Evolutionary conservation across 2,113 vertebrate genomes (phyloP).

Genomic region (Gnathonemus longibarbis): DNA sequence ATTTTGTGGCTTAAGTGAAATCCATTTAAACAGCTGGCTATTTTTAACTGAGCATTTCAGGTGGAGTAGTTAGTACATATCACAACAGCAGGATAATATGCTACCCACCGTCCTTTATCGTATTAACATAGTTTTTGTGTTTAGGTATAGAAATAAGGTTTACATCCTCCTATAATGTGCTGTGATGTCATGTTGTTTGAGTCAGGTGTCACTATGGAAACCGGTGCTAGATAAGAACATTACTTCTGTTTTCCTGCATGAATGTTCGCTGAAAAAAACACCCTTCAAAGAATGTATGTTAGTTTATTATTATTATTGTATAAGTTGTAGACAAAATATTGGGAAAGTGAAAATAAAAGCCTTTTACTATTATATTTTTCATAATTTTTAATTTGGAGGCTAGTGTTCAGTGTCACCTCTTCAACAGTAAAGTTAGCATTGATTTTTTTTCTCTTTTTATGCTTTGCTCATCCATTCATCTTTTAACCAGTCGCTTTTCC

Average conservation of each 20-base stretch:
- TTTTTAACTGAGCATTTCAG: neutral
- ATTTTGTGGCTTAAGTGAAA: neutral
- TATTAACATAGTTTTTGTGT: neutral
- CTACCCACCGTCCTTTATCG: neutral
- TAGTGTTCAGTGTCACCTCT: neutral
- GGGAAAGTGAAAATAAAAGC: neutral
- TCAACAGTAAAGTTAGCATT: neutral
- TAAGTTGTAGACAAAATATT: neutral
- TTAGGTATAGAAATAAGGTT: neutral
- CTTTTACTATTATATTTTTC: neutral
- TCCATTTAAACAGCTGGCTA: neutral
- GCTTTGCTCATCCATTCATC: neutral
- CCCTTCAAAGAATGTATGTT: neutral
- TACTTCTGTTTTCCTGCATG: neutral
- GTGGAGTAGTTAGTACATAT: neutral
- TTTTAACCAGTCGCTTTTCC: neutral
- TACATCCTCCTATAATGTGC: neutral
- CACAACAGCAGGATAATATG: neutral
- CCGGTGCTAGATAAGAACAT: neutral
- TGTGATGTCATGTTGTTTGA: neutral
- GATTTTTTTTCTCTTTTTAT: neutral
- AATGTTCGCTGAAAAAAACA: neutral
- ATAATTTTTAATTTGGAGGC: neutral
- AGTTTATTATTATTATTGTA: neutral
- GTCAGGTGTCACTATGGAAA: neutral